Percentiles rank a stretch among this genome's conserved stretches.
These are phyloP conservation scores for Lysandra coridon DNA, from an alignment of 2,888 invertebrate species.

Conservation along the genomic window DNA sequence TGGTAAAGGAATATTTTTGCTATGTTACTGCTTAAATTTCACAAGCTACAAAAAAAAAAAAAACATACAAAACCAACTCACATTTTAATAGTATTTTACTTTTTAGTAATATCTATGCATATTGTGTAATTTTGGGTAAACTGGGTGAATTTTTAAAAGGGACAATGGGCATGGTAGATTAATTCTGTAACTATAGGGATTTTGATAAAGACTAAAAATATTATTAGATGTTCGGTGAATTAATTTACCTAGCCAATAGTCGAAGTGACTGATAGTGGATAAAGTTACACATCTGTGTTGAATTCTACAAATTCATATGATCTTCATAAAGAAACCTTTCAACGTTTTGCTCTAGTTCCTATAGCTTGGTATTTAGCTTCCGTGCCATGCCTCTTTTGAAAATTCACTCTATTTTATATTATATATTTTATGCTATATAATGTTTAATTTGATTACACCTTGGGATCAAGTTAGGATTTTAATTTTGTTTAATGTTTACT, in stretches of 20 bases:
- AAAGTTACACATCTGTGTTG: no score
- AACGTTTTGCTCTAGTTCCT: background rate
- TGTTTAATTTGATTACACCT: background rate
- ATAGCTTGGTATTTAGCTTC: background rate
- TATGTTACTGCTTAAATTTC: background rate
- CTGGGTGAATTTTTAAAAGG: no score
- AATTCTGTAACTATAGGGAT: no score
- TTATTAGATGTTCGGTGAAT: no score
- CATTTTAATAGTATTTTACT: background rate
- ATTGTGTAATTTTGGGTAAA: background rate
- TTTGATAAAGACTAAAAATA: no score
- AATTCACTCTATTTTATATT: no score
- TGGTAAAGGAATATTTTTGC: background rate
- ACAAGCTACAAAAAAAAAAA: background rate
- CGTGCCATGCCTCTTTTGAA: no score
- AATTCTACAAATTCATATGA: background rate
- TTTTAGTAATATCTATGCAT: background rate
- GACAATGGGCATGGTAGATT: no score
- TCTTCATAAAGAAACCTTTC: no score
- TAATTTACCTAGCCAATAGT: no score
- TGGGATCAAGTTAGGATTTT: constrained; percentile 1
- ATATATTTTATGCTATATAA: background rate
- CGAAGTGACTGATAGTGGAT: no score
- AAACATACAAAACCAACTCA: background rate
- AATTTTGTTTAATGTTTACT: background rate